These are phyloP conservation scores for Electrophaes corylata DNA, from an alignment of 2,888 invertebrate genomes.

Conservation along the genomic window DNA sequence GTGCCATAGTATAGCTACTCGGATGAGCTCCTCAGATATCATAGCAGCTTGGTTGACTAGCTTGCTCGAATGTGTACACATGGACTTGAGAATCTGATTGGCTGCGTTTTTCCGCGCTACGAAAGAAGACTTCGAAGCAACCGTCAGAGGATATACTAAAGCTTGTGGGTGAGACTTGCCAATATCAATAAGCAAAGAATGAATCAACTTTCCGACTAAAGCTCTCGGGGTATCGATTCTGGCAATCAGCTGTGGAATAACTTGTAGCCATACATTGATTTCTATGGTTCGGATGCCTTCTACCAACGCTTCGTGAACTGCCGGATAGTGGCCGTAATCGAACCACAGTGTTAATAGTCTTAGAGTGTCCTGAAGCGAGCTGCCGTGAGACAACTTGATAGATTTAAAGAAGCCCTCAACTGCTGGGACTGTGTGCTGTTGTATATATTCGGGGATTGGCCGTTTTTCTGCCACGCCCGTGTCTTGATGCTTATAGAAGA, in stretches of 20 bases:
- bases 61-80: constrained; percentile 96
- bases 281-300: constrained; percentile 97
- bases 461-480: constrained; percentile 49
- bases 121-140: constrained; percentile 97
- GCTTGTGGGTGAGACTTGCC: constrained; percentile 99
- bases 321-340: constrained; percentile 97
- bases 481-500: constrained; percentile 84
- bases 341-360: constrained; percentile 98
- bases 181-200: constrained; percentile 96
- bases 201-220: constrained; percentile 95
- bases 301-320: constrained; percentile 96
- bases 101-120: constrained; percentile 94
- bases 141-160: constrained; percentile 97
- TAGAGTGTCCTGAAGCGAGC: constrained; percentile 97
- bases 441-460: constrained; percentile 79
- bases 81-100: constrained; percentile 96
- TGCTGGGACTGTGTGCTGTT: constrained; percentile 95
- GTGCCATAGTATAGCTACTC: constrained; percentile 99
- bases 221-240: constrained; percentile 97
- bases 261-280: constrained; percentile 99
- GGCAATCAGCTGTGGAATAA: constrained; percentile 99
- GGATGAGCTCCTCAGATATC: constrained; percentile 98
- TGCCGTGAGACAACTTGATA: constrained; percentile 95
- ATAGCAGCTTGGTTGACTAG: constrained; percentile 98
- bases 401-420: constrained; percentile 98